phyloP scores from a whole-genome alignment of 2,888 invertebrate genomes.

The Pelosia muscerda region DNA sequence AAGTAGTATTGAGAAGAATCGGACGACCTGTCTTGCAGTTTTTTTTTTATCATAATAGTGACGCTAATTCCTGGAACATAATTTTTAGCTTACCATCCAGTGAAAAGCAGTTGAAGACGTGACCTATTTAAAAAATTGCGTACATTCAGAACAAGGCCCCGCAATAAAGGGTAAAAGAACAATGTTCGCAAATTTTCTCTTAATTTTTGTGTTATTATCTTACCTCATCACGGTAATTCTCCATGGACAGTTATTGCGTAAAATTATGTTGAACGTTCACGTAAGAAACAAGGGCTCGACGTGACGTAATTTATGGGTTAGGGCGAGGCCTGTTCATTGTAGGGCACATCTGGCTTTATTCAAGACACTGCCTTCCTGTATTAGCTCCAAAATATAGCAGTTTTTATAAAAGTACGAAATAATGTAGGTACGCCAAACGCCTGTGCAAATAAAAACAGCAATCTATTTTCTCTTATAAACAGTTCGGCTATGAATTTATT shows the following conservation, averaged over 20 bases:
- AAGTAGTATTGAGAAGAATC: no score
- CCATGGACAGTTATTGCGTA: slow-evolving; percentile 60
- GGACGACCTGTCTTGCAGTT: no score
- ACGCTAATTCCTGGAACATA: background rate
- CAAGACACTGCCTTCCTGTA: slow-evolving; percentile 49
- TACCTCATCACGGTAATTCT: slow-evolving; percentile 57
- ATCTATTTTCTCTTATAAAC: slow-evolving; percentile 9
- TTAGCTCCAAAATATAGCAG: slow-evolving; percentile 38
- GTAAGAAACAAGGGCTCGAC: slow-evolving; percentile 69
- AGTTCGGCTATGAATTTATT: slow-evolving; percentile 36
- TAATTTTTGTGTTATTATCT: slow-evolving; percentile 51
- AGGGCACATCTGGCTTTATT: slow-evolving; percentile 72
- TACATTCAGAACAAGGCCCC: slow-evolving; percentile 3
- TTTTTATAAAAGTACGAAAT: slow-evolving; percentile 23
- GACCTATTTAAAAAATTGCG: background rate
- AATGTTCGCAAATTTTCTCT: slow-evolving; percentile 34
- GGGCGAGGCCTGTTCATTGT: slow-evolving; percentile 56
- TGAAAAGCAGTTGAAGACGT: background rate
- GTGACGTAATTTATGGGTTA: slow-evolving; percentile 73
- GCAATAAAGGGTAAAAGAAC: slow-evolving; percentile 25
- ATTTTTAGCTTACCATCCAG: background rate
- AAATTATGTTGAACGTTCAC: slow-evolving; percentile 67
- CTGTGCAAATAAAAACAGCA: slow-evolving; percentile 25
- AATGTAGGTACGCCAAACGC: slow-evolving; percentile 26
- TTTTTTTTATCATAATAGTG: background rate